Evolutionary conservation across 2,113 vertebrate genomes (phyloP).

Genomic region (Pangasianodon hypophthalmus): DNA sequence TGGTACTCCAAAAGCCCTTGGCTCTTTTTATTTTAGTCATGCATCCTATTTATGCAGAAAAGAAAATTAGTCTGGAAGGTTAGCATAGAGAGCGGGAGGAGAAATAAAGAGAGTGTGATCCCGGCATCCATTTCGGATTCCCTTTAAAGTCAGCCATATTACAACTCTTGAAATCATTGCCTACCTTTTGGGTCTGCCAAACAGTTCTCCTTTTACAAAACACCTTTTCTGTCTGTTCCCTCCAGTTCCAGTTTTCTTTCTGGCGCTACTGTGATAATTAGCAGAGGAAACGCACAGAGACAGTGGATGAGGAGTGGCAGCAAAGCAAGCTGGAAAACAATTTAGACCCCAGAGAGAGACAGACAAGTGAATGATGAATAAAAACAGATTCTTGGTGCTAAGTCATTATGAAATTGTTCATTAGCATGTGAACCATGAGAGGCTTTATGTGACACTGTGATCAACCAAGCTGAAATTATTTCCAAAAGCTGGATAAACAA

Average conservation of each 20-base stretch:
- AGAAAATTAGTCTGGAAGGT: constrained; percentile 39
- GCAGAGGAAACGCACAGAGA: constrained; percentile 1
- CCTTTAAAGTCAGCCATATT: constrained; percentile 22
- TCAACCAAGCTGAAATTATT: background rate
- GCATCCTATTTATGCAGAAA: constrained; percentile 46
- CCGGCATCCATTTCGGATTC: constrained; percentile 27
- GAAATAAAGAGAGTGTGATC: background rate
- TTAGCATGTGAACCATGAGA: background rate
- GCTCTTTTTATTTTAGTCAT: constrained; percentile 39
- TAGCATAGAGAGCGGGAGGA: background rate
- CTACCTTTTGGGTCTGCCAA: background rate
- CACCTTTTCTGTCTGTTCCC: background rate
- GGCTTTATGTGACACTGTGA: background rate
- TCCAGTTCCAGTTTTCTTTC: background rate
- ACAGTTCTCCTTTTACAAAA: background rate
- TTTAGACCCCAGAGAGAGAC: background rate
- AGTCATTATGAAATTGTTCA: background rate
- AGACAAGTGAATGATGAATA: constrained; percentile 7
- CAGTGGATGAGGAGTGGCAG: background rate
- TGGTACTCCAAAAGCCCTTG: constrained; percentile 6
- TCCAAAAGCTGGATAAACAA: background rate
- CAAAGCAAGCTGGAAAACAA: constrained; percentile 17
- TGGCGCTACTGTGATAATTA: background rate
- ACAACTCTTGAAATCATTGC: background rate
- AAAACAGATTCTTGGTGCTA: background rate